Evolutionary conservation across 2,113 vertebrate genomes (phyloP), one percentile per base, ranked within the genome.

Genomic region (Haemorhous mexicanus): DNA sequence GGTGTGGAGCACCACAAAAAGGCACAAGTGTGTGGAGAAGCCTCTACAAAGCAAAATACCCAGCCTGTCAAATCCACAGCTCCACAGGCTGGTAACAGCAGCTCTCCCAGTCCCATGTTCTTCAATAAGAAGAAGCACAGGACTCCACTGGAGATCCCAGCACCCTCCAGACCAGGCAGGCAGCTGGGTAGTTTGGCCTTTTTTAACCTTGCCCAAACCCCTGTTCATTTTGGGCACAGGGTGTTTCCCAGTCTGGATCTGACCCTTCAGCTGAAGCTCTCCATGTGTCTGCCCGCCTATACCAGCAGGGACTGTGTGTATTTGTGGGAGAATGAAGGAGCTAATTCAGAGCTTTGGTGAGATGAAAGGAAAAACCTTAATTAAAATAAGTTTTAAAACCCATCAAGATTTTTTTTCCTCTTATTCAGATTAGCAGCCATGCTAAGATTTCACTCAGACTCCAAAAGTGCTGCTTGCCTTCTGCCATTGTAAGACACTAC

Each of bases 301-400:
- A 46, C 49, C 93, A 87, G 70, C 35, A 7, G 59, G 82, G 55
- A 66, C 88, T 73, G 21, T 24, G 50, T 1, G 0, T 32, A 32
- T 75, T 68, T 84, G 78, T 61, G 88, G 89, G 94, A 93, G 78
- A 95, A 93, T 35, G 88, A 79, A 74, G 75, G 39, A 87, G 53
- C 81, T 94, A 92, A 96, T 82, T 79, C 84, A 58, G 72, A 81
- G 91, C 78, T 95, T 95, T 91, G 86, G 68, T 1, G 30, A 97
- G 88, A 95, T 93, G 93, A 95, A 97, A 95, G 92, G 58, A 23
- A 89, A 92, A 94, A 92, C 64, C 83, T 96, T 95, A 91, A 96
- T 95, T 97, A 97, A 97, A 96, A 19, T 78, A 93, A 94, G 76
- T 94, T 96, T 96, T 91, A 58, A 97, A 96, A 62, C 58, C 64